Evolutionary conservation across 2,113 vertebrate species (phyloP), one percentile per base, ranked within the genome.

Genomic region (Peromyscus maniculatus): DNA sequence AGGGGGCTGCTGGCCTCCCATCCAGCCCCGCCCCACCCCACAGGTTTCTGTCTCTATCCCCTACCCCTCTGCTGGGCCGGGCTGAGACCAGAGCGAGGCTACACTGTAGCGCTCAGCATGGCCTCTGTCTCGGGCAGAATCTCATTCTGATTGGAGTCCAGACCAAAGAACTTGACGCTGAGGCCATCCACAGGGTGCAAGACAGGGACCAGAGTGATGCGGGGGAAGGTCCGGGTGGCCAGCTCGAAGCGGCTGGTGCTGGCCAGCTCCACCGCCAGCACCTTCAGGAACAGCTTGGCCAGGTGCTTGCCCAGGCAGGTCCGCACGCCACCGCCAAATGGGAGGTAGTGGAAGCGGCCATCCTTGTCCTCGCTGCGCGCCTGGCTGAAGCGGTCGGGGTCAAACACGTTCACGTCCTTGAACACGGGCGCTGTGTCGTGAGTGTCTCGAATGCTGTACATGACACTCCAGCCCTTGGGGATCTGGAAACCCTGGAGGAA

Each of bases 141-240:
- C 98, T 99, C 99, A 13, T 99, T 99, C 99, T 99, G 99, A 98
- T 99, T 99, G 97, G 99, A 99, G 99, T 99, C 99, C 97, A 99
- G 98, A 98, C 99, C 99, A 1, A 99, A 99, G 98, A 99, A 99
- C 96, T 99, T 99, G 97, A 99, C 99, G 86, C 99, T 99, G 62
- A 99, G 99, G 98, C 99, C 99, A 0, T 99, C 99, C 0, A 99
- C 99, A 0, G 99, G 99, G 98, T 99, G 99, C 96, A 99, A 98
- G 94, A 99, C 99, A 0, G 99, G 99, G 95, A 99, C 99, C 22
- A 99, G 98, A 91, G 99, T 98, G 98, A 99, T 98, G 21, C 98
- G 99, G 6, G 99, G 99, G 98, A 99, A 99, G 98, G 99, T 99
- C 98, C 99, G 99, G 69, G 99, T 99, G 97, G 99, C 99, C 52